Evolutionary conservation across 2,797 vertebrate species (phyloP).

Genomic region (Galagoides demidoff): DNA sequence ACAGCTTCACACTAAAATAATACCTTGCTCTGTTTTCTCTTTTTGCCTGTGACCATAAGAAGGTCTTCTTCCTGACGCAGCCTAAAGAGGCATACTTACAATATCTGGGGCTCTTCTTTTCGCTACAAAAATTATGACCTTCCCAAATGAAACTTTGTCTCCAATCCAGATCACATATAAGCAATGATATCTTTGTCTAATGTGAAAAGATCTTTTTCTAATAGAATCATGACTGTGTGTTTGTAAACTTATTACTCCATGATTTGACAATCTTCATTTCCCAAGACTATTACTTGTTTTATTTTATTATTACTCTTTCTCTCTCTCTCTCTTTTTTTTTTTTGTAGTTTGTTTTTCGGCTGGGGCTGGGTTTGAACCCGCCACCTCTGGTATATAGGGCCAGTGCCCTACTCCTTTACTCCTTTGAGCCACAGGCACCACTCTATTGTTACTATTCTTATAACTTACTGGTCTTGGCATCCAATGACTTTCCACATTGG

Average conservation of each 20-base stretch:
- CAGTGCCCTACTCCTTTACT: too few species aligned
- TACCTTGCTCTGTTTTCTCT: not conserved
- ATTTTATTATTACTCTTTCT: not conserved
- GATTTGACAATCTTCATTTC: not conserved
- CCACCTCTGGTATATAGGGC: too few species aligned
- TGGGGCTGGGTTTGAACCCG: too few species aligned
- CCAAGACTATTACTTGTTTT: not conserved
- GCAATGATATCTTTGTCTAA: not conserved
- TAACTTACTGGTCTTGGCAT: not conserved
- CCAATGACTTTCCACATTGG: not conserved
- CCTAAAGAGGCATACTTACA: not conserved
- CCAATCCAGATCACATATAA: constrained; percentile 25
- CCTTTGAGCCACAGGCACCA: too few species aligned
- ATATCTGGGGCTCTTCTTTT: not conserved
- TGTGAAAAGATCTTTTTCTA: not conserved
- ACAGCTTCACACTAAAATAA: not conserved
- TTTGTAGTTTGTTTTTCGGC: too few species aligned
- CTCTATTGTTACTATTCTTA: too few species aligned
- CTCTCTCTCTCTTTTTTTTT: too few species aligned
- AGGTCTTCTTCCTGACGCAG: not conserved
- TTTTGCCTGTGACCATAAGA: not conserved
- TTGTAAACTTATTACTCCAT: not conserved
- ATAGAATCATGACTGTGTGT: not conserved
- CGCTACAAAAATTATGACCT: not conserved
- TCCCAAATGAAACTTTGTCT: not conserved